Conservation (phyloP, 2,797 vertebrate genomes). For the Heterohyrax brucei region DNA sequence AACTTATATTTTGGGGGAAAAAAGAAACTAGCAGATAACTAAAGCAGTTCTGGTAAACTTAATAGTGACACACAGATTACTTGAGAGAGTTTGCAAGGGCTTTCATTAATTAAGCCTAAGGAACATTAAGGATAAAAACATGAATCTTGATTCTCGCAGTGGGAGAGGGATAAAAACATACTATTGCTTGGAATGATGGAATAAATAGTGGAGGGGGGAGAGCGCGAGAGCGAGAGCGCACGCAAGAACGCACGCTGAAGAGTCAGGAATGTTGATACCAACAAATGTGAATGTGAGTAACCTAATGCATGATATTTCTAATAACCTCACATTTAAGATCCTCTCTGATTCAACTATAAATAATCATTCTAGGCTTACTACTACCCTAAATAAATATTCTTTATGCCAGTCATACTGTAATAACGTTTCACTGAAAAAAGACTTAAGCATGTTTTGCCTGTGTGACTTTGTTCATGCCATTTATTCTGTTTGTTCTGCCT, state of each 20-base stretch:
- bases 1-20: constrained; percentile 47
- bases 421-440: constrained; percentile 58
- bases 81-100: constrained; percentile 62
- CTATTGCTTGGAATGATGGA: constrained; percentile 1
- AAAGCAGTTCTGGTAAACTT: constrained; percentile 63
- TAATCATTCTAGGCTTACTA: constrained; percentile 45
- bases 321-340: constrained; percentile 53
- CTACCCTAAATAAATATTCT: constrained; percentile 54
- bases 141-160: background rate
- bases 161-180: background rate
- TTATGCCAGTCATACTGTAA: constrained; percentile 41
- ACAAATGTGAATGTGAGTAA: constrained; percentile 8
- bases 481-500: constrained; percentile 58
- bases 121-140: constrained; percentile 67
- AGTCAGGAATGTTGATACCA: constrained; percentile 20
- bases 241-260: background rate
- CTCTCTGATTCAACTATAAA: constrained; percentile 66
- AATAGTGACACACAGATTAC: constrained; percentile 43
- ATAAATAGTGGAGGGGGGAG: constrained; percentile 40
- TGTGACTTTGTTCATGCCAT: constrained; percentile 50
- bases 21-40: background rate
- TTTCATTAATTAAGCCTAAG: constrained; percentile 66
- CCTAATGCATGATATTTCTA: constrained; percentile 47
- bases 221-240: background rate
- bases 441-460: constrained; percentile 25